phyloP scores from a whole-genome alignment of 1,140 invertebrate species.

The Vanessa tameamea region DNA sequence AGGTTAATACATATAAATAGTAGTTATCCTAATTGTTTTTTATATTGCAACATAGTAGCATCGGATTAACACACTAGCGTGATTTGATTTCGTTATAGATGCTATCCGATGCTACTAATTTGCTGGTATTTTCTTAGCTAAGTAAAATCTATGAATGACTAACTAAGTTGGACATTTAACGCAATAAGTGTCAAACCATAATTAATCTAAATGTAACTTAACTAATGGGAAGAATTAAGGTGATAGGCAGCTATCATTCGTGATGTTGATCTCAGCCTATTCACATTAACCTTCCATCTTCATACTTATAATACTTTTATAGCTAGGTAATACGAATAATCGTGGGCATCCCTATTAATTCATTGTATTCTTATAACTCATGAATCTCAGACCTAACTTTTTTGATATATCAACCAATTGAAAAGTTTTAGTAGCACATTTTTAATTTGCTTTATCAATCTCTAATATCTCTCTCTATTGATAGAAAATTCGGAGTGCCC shows the following conservation, averaged over 20 bases:
- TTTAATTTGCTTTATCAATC: too few species aligned
- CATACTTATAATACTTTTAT: neutral
- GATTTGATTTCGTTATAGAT: neutral
- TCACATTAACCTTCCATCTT: neutral
- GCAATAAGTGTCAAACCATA: neutral
- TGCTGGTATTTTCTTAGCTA: neutral
- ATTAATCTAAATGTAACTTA: neutral
- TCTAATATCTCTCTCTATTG: too few species aligned
- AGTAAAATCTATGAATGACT: neutral
- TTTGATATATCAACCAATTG: too few species aligned
- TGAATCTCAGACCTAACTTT: too few species aligned
- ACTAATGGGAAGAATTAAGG: conserved; percentile 3
- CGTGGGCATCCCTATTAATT: neutral
- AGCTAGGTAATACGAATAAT: neutral
- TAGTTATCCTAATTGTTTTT: neutral
- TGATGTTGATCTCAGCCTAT: neutral
- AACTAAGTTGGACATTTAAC: neutral
- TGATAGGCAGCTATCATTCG: neutral
- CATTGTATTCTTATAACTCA: neutral
- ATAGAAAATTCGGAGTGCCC: neutral
- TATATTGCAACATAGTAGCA: neutral
- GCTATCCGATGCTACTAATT: neutral
- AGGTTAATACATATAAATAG: neutral
- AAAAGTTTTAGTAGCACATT: too few species aligned
- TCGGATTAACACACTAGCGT: neutral